Conservation (phyloP, 2,113 vertebrate species). For the Cacatua alba region DNA sequence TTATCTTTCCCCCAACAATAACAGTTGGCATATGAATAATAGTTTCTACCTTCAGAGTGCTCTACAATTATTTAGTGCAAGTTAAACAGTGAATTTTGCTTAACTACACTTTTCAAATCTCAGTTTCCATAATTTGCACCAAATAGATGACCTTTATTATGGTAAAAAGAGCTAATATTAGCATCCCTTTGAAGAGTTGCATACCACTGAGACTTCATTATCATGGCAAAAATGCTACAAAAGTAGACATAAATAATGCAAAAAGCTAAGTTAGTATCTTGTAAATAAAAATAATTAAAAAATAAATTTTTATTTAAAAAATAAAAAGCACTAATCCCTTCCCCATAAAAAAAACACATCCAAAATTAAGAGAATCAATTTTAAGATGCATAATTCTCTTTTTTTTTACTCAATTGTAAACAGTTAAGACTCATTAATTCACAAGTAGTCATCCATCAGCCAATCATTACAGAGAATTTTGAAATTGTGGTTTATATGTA, state of each 20-base stretch:
- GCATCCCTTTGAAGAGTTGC: no score
- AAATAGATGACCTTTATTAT: no score
- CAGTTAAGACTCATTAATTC: neutral
- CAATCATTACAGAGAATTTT: neutral
- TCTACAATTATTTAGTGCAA: neutral
- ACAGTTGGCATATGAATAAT: neutral
- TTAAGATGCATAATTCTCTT: neutral
- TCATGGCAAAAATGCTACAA: neutral
- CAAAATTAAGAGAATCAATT: neutral
- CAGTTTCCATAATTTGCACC: no score
- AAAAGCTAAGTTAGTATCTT: neutral
- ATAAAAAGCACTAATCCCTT: rapidly evolving
- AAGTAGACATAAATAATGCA: neutral
- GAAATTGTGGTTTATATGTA: neutral
- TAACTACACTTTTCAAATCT: no score
- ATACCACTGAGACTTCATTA: neutral
- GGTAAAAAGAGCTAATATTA: no score
- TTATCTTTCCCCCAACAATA: neutral
- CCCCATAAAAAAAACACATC: neutral
- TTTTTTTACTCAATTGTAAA: neutral
- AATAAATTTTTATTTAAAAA: neutral
- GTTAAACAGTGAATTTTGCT: no score
- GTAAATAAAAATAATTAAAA: neutral
- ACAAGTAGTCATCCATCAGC: neutral
- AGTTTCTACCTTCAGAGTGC: neutral